A percentile compares a stretch with the other conserved stretches of the same genome.
phyloP scores from a whole-genome alignment of 2,888 invertebrate species.

The Thera obeliscata region DNA sequence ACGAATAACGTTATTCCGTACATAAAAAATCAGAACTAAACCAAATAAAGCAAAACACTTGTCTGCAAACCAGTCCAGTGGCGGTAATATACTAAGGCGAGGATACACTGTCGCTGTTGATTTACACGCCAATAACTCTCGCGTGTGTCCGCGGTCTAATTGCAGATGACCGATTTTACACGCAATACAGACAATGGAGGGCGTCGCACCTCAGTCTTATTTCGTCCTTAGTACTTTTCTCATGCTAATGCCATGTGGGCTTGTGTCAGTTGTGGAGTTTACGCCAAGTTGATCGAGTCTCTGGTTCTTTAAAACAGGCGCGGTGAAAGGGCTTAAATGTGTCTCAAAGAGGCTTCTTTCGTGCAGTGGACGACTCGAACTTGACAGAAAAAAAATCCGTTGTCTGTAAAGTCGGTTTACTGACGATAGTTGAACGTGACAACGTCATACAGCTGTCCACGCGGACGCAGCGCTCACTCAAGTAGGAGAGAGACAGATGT shows the following conservation, averaged over 20 bases:
- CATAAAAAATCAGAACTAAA: background rate
- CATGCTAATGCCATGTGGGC: slow-evolving; percentile 8
- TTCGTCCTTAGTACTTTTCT: slow-evolving; percentile 12
- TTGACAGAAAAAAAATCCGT: too few relatives aligned
- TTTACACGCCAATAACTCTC: slow-evolving; percentile 58
- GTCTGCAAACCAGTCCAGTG: slow-evolving; percentile 19
- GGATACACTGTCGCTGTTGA: slow-evolving; percentile 47
- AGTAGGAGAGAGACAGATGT: too few relatives aligned
- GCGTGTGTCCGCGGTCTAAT: slow-evolving; percentile 50
- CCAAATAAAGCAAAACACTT: slow-evolving; percentile 9
- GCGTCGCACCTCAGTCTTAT: slow-evolving; percentile 31
- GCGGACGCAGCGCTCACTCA: too few relatives aligned
- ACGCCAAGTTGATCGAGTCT: background rate
- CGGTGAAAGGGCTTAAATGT: too few relatives aligned
- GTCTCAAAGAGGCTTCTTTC: too few relatives aligned
- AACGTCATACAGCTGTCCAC: too few relatives aligned
- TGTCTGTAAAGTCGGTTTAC: too few relatives aligned
- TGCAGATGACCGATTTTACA: slow-evolving; percentile 57
- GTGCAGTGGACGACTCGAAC: too few relatives aligned
- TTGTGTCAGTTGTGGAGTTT: background rate
- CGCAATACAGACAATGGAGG: slow-evolving; percentile 53
- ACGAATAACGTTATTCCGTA: too few relatives aligned
- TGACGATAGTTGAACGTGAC: too few relatives aligned
- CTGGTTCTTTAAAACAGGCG: too few relatives aligned
- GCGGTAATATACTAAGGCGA: slow-evolving; percentile 30